These are phyloP conservation scores for Agrypnus murinus DNA, from an alignment of 2,888 invertebrate species.

Conservation along the genomic window DNA sequence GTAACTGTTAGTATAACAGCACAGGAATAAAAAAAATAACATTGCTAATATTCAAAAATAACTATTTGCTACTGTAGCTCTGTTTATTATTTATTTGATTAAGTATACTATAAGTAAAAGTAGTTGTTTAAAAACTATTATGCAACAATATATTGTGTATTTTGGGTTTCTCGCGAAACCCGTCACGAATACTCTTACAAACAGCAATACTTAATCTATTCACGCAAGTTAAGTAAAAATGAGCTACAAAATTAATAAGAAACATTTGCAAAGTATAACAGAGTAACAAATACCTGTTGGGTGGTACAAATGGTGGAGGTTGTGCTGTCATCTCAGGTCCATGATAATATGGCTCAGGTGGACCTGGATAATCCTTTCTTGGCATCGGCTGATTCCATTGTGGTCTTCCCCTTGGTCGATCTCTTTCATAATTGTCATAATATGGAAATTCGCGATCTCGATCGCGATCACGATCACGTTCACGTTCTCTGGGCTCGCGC, in stretches of 20 bases:
- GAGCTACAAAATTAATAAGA: constrained; percentile 22
- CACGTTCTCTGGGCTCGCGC: constrained; percentile 27
- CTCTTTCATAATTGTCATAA: constrained; percentile 58
- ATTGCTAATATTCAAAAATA: constrained; percentile 26
- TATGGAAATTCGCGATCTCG: constrained; percentile 36
- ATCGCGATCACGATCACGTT: constrained; percentile 20
- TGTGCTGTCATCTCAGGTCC: constrained; percentile 58
- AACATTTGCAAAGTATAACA: constrained; percentile 38
- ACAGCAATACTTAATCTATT: constrained; percentile 1
- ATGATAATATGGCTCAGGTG: constrained; percentile 60
- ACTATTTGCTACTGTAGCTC: constrained; percentile 1
- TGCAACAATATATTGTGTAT: too few relatives aligned
- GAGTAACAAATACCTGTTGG: constrained; percentile 61
- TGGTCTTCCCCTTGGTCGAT: constrained; percentile 45
- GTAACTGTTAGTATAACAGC: constrained; percentile 34
- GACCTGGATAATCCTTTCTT: constrained; percentile 52
- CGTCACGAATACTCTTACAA: background rate
- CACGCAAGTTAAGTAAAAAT: background rate
- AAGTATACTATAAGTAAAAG: constrained; percentile 3
- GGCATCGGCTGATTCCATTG: constrained; percentile 39
- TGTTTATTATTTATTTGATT: constrained; percentile 1
- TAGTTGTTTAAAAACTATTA: too few relatives aligned
- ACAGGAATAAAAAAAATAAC: constrained; percentile 24
- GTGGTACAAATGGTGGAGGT: constrained; percentile 51
- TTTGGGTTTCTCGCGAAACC: too few relatives aligned